Evolutionary conservation across 1,140 invertebrate species (phyloP).

Genomic region (Leptonema lineaticorne): DNA sequence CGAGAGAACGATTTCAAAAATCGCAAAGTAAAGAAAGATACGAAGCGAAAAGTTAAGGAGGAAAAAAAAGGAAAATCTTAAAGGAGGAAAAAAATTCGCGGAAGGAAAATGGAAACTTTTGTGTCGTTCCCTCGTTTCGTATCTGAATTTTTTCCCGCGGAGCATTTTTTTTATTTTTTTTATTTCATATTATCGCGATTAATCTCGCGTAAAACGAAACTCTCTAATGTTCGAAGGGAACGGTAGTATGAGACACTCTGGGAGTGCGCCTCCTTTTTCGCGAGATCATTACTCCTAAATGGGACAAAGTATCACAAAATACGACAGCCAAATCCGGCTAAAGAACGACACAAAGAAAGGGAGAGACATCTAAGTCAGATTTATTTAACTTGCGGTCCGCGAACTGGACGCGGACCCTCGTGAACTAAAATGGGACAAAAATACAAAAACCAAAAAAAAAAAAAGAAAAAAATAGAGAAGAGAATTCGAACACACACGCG

Average conservation of each 20-base stretch:
- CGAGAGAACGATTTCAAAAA: too few relatives aligned
- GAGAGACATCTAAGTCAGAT: slow-evolving; percentile 15
- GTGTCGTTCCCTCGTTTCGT: slow-evolving; percentile 4
- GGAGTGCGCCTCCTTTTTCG: not conserved
- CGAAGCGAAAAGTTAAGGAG: too few relatives aligned
- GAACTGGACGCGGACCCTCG: slow-evolving; percentile 1
- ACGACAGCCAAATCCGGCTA: slow-evolving; percentile 21
- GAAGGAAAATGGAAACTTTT: slow-evolving; percentile 10
- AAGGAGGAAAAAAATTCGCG: not conserved
- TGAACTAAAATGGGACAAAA: not conserved
- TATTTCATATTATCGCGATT: slow-evolving; percentile 29
- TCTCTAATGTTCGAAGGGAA: not conserved
- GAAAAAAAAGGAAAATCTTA: not conserved
- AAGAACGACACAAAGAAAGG: slow-evolving; percentile 13
- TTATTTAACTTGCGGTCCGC: slow-evolving; percentile 12
- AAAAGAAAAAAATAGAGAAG: slow-evolving; percentile 13
- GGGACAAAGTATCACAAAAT: slow-evolving; percentile 38
- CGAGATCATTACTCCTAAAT: slow-evolving; percentile 28
- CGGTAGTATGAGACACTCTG: not conserved
- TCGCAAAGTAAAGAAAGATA: too few relatives aligned
- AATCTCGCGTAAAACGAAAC: slow-evolving; percentile 31
- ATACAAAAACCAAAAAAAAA: too few relatives aligned
- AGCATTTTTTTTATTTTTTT: slow-evolving; percentile 19
- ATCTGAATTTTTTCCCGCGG: not conserved
- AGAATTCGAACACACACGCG: not conserved